Conservation (phyloP, 2,797 vertebrate genomes). For the Cyprinella venusta region DNA sequence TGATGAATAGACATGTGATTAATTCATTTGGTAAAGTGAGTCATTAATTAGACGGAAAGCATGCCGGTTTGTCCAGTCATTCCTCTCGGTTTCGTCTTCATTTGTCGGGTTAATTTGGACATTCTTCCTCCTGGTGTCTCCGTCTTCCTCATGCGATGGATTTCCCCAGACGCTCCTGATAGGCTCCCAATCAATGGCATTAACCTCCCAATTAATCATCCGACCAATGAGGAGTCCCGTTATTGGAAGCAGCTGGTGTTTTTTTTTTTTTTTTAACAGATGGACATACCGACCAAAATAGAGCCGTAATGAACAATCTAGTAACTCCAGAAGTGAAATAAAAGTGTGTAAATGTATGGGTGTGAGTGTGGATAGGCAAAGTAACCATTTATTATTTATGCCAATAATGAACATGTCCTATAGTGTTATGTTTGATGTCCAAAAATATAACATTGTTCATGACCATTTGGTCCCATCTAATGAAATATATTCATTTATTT, state of each 20-base stretch:
- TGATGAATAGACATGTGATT: slow-evolving; percentile 50
- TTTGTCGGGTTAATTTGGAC: slow-evolving; percentile 56
- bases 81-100: slow-evolving; percentile 46
- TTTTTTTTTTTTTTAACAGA: too few relatives aligned
- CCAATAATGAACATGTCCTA: background rate
- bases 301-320: too few relatives aligned
- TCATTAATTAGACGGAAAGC: slow-evolving; percentile 45
- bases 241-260: slow-evolving; percentile 29
- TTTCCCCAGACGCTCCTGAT: slow-evolving; percentile 55
- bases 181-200: slow-evolving; percentile 55
- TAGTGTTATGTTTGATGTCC: background rate
- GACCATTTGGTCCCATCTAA: background rate
- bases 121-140: slow-evolving; percentile 38
- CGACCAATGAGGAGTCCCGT: slow-evolving; percentile 40
- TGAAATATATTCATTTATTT: background rate
- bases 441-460: background rate
- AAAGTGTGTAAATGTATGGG: too few relatives aligned
- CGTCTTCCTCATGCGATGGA: slow-evolving; percentile 31
- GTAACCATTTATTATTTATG: too few relatives aligned
- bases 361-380: too few relatives aligned
- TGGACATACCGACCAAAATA: too few relatives aligned
- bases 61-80: slow-evolving; percentile 43
- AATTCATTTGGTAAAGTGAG: slow-evolving; percentile 48
- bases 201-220: slow-evolving; percentile 55
- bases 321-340: too few relatives aligned